Evolutionary conservation across 2,888 invertebrate species (phyloP), one percentile per base, ranked within the genome.

Genomic region (Stictocephala bisonia): DNA sequence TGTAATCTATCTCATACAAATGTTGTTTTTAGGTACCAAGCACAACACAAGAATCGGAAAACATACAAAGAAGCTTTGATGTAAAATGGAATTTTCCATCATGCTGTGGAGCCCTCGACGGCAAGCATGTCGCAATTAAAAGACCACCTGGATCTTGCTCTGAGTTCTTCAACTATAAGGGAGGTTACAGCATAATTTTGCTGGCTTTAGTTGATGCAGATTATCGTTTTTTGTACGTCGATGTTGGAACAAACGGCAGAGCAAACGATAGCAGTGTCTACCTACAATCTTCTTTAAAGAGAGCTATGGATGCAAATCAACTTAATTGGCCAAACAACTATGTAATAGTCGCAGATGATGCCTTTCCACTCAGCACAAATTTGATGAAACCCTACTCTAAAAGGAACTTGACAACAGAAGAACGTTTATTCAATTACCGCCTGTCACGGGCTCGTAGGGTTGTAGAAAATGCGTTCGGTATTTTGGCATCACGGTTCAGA

Each of bases 91-190:
- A 81, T 77, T 81, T 81, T 78, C 80, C 79, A 13, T 27, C 35
- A 15, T 74, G 80, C 73, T 6, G 2, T 1, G 81, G 80, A 60
- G 79, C 80, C 73, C 79, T 81, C 73, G 80, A 81, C 75, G 80
- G 80, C 69, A 81, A 81, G 78, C 81, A 81, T 77, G 78, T 81
- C 11, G 73, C 78, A 71, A 81, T 81, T n/a, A 71, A 78, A 77
- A 66, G 73, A 72, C 80, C 81, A 51, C 76, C 75, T 60, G 74
- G 78, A 53, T 76, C 75, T 72, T 79, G 77, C 27, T 78, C 80
- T 53, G 75, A 77, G 67, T 81, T 77, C 79, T 80, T 76, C 71
- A 80, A 80, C 77, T 81, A 81, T 72, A 80, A 81, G 76, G 77
- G 77, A 67, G 76, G 76, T 71, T 79, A 77, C 64, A 79, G 79